Evolutionary conservation across 2,888 invertebrate species (phyloP).

Genomic region (Drosophila greeni): DNA sequence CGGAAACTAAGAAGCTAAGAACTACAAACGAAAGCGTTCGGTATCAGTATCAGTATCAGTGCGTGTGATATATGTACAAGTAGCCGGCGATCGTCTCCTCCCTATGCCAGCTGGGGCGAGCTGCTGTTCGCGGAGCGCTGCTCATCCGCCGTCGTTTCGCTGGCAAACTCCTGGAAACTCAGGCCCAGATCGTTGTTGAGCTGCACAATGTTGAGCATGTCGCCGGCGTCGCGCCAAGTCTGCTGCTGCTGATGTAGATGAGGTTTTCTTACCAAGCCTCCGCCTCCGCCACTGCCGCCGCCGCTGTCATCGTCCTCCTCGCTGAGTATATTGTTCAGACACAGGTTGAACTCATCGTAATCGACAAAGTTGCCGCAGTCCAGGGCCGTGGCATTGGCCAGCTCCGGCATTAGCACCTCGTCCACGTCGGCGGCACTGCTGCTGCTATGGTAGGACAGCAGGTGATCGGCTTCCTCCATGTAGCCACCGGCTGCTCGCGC

Average conservation of each 20-base stretch:
- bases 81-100: conserved; percentile 2
- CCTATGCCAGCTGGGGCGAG: conserved; percentile 64
- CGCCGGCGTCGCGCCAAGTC: conserved; percentile 57
- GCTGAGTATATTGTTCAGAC: conserved; percentile 72
- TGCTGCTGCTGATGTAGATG: conserved; percentile 36
- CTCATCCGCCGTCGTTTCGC: conserved; percentile 49
- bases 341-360: conserved; percentile 76
- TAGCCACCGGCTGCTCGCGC: conserved; percentile 54
- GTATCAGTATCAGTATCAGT: conserved; percentile 22
- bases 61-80: conserved; percentile 39
- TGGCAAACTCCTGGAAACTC: conserved; percentile 57
- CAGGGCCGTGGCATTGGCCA: conserved; percentile 57
- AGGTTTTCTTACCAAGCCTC: conserved; percentile 19
- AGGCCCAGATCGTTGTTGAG: conserved; percentile 64
- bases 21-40: conserved; percentile 53
- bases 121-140: conserved; percentile 59
- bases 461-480: conserved; percentile 53
- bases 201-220: conserved; percentile 69
- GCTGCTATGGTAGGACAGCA: conserved; percentile 57
- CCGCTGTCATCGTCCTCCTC: conserved; percentile 63
- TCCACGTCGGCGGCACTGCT: conserved; percentile 50
- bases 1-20: conserved; percentile 39
- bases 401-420: conserved; percentile 69
- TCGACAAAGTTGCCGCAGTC: conserved; percentile 74
- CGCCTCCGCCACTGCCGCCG: conserved; percentile 9